Evolutionary conservation across 1,140 invertebrate genomes (phyloP).

Genomic region (Eumaeus atala): DNA sequence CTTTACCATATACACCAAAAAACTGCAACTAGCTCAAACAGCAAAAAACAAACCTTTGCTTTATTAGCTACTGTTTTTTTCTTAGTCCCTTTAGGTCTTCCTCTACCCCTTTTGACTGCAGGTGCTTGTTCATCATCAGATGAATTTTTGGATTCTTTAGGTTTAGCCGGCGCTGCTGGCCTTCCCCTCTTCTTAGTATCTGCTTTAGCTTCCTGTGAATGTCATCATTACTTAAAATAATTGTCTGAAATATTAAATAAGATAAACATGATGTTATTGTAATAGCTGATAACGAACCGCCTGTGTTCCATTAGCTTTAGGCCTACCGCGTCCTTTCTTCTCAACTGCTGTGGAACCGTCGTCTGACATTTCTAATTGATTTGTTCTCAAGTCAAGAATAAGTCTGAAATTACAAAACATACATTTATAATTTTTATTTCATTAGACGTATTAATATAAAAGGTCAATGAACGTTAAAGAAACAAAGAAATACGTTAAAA

Average conservation of each 20-base stretch:
- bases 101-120: constrained; percentile 70
- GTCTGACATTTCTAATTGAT: constrained; percentile 64
- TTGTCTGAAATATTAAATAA: not conserved
- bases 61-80: constrained; percentile 60
- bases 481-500: constrained; percentile 25
- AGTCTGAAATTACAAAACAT: constrained; percentile 24
- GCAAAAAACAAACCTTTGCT: constrained; percentile 45
- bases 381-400: constrained; percentile 22
- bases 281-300: constrained; percentile 33
- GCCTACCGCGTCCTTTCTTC: constrained; percentile 72
- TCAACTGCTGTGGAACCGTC: constrained; percentile 70
- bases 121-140: constrained; percentile 72
- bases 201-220: constrained; percentile 54
- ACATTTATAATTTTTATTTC: constrained; percentile 2
- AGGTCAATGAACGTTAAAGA: not conserved
- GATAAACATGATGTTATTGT: constrained; percentile 8
- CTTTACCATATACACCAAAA: too few relatives aligned
- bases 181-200: constrained; percentile 68
- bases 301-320: constrained; percentile 71
- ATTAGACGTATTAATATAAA: constrained; percentile 8
- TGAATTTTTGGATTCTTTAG: constrained; percentile 69
- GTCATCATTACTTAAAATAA: constrained; percentile 9
- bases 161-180: constrained; percentile 52
- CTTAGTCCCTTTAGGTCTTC: constrained; percentile 72
- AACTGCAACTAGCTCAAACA: not conserved